Evolutionary conservation across 2,888 invertebrate genomes (phyloP), one percentile per base, ranked within the genome.

Genomic region (Dioctria rufipes): DNA sequence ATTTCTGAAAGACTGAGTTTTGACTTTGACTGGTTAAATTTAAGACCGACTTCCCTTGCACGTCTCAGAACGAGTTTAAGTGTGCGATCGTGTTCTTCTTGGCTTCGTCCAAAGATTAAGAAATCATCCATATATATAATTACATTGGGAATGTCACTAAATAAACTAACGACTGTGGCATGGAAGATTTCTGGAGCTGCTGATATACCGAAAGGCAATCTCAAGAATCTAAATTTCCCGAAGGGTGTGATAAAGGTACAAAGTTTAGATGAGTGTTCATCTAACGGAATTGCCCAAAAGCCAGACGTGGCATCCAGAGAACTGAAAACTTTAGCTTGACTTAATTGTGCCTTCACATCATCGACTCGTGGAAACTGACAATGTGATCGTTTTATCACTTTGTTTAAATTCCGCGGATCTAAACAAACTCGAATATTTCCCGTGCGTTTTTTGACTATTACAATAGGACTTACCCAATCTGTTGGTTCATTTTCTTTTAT

Each of bases 111-210:
- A 25, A 25, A 25, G 25, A 25, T 25, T 25, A 25, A 25, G 2
- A 81, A 43, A 42, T 77, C 80, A 67, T 81, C 78, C 4, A 81
- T 51, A 40, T 82, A 82, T 13, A 79, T 80, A 60, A 82, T 81
- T 9, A 69, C 43, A 8, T 66, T 67, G 11, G 66, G 49, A 46
- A 80, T 63, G 58, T 67, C 65, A 63, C 67, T 3, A 58, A 81
- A 81, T 13, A 71, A 49, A 63, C 78, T 54, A 5, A 78, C 63
- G 84, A 85, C 83, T 6, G 83, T 75, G 78, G 83, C 82, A 42
- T 84, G 83, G 78, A 84, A 84, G 13, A 84, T 83, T 80, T 85
- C 84, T 25, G 84, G 84, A 2, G 85, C 84, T 58, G 83, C 84
- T 25, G 83, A 83, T 11, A 85, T 39, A 13, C 84, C 85, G 66